A percentile compares a stretch with the other conserved stretches of the same genome.
phyloP scores from a whole-genome alignment of 2,113 vertebrate species.

The Rhynchopsitta pachyrhyncha region DNA sequence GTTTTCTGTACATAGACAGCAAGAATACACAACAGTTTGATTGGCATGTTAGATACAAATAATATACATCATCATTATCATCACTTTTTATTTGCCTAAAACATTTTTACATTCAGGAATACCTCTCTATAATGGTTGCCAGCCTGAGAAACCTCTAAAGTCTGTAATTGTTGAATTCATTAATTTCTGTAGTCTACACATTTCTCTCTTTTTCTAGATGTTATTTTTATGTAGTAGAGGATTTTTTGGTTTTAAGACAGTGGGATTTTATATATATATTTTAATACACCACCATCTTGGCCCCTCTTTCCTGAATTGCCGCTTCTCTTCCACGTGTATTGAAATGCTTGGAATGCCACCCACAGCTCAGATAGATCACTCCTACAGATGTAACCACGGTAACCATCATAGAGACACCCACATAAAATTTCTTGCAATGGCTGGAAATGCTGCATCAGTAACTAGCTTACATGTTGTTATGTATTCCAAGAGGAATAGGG shows the following conservation, averaged over 20 bases:
- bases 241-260: neutral
- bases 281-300: neutral
- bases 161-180: neutral
- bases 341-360: conserved; percentile 48
- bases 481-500: neutral
- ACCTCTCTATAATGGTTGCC: neutral
- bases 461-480: neutral
- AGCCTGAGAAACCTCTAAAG: neutral
- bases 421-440: neutral
- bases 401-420: conserved; percentile 6
- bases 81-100: neutral
- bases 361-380: conserved; percentile 8
- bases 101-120: neutral
- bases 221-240: neutral
- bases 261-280: neutral
- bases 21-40: neutral
- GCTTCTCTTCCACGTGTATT: neutral
- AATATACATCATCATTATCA: neutral
- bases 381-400: conserved; percentile 44
- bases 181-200: neutral
- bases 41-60: neutral
- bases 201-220: neutral
- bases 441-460: neutral
- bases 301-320: neutral
- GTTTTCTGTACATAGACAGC: neutral